Evolutionary conservation across 2,797 vertebrate species (phyloP), one percentile per base, ranked within the genome.

Genomic region (Typhlichthys subterraneus): DNA sequence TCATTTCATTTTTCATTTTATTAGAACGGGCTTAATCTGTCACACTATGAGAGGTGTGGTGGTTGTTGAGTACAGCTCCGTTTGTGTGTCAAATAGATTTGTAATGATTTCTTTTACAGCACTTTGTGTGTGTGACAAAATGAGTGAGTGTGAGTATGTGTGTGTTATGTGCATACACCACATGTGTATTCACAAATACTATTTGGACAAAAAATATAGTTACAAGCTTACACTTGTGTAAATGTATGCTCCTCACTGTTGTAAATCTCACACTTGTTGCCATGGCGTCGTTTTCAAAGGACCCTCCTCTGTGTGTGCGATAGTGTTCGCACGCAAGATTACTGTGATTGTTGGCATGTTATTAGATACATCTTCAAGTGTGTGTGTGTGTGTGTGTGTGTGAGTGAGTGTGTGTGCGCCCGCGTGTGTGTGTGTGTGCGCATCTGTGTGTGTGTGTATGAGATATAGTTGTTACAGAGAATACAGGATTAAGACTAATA

Each of bases 211-310:
- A 49, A 15, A 15, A 17, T 19, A 11, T 52, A 38, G 33, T 38
- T 9, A 38, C 33, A 38, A 6, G 33, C 33, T 38, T 6, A 38
- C 33, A 38, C 33, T 38, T 38, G 33, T 38, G 23, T 29, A 29
- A 29, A 38, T 38, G 33, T 38, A 38, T 38, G 33, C 33, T 9
- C 7, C 33, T 38, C 33, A 38, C 33, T 38, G 33, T 9, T 38
- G 33, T 38, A 38, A 38, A 38, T 38, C 33, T 38, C 33, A 38
- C 83, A 85, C 84, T 85, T 86, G 88, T 89, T 90, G 78, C 85
- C 85, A 90, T 89, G 87, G 83, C 13, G 49, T 79, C 65, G 75
- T 58, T 23, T 64, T 23, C 17, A 14, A 62, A 38, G 42, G 7
- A 38, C 47, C 13, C 46, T 11, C 8, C 52, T 65, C 51, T 62